Base-by-base conservation (phyloP, 1,140 invertebrate species). In the Dinothrombium tinctorium region DNA sequence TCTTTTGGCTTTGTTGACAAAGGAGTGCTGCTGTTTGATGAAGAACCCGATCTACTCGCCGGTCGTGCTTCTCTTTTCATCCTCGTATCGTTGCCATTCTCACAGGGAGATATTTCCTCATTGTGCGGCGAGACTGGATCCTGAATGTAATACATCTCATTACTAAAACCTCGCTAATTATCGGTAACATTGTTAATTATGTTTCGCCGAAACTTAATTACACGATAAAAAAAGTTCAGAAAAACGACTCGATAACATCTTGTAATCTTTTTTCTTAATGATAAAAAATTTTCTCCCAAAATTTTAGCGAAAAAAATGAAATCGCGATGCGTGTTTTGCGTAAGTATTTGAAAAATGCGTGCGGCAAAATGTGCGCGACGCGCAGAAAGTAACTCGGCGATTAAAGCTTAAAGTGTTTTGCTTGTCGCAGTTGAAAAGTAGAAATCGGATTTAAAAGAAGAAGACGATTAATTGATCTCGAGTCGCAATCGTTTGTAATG, bases 11-110 rank as follows among this genome's bases (percentile, higher is more conserved):
- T 43, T 35, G 19, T 37, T 22, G 42, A 41, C 12, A 39, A 17
- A 52, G 79, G 79, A 49, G 80, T 84, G 53, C 77, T 82, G 43
- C 79, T 69, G 48, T 63, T 66, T 42, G 81, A 84, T 32, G 78
- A 83, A n/a, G 79, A 80, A 46, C 82, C 81, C 54, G 79, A 84
- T 46, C 80, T 66, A 49, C 77, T 83, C 12, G 77, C 73, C 24
- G 77, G 77, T 37, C 80, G 63, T 20, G 53, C 54, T 48, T 80
- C 72, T 39, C 67, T 48, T 69, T 69, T 65, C 37, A 69, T 62
- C 14, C 61, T 60, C 46, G 63, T 63, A 17, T 61, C 58, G 50
- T 26, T 24, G 9, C 52, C 54, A 44, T 57, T 58, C 35, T 58
- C 56, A 39, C 54, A 47, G n/a, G 59, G 59, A 12, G 59, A 59